A percentile compares a stretch with the other conserved stretches of the same genome.
Conservation (phyloP, 2,113 vertebrate genomes). For the Rafetus swinhoei region DNA sequence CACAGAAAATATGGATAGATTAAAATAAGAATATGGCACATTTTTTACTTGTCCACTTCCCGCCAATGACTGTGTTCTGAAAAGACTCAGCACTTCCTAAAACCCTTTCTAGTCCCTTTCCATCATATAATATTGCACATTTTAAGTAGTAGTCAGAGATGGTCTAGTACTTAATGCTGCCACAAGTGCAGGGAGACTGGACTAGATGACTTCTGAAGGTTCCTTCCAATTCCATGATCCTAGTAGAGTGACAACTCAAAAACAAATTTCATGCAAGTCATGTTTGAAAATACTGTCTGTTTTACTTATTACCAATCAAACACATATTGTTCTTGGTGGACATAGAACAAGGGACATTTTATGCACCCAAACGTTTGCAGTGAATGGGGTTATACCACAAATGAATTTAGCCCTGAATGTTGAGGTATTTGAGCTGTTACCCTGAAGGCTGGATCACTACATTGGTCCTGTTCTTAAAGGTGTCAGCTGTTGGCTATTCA, state of each 20-base stretch:
- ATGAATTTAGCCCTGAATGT: background rate
- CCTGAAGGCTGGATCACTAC: background rate
- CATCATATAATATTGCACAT: background rate
- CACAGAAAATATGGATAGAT: background rate
- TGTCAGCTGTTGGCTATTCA: conserved; percentile 36
- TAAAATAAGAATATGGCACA: background rate
- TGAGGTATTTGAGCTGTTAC: conserved; percentile 2
- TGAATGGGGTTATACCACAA: background rate
- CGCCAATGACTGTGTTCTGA: background rate
- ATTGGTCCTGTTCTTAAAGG: background rate
- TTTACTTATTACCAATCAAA: background rate
- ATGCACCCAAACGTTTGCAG: background rate
- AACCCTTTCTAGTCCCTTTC: background rate
- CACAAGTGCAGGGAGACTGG: no score
- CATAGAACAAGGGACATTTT: rapidly evolving
- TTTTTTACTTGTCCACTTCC: background rate
- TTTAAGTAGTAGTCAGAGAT: background rate
- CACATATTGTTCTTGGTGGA: background rate
- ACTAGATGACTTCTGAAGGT: no score
- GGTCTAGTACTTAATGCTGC: no score
- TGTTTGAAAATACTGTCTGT: background rate
- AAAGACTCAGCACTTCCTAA: background rate
- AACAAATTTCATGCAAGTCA: background rate
- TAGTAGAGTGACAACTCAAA: background rate
- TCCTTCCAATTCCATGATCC: no score